A percentile compares a stretch with the other conserved stretches of the same genome.
Evolutionary conservation across 2,888 invertebrate species (phyloP).

Genomic region (Drosophila gaucha): DNA sequence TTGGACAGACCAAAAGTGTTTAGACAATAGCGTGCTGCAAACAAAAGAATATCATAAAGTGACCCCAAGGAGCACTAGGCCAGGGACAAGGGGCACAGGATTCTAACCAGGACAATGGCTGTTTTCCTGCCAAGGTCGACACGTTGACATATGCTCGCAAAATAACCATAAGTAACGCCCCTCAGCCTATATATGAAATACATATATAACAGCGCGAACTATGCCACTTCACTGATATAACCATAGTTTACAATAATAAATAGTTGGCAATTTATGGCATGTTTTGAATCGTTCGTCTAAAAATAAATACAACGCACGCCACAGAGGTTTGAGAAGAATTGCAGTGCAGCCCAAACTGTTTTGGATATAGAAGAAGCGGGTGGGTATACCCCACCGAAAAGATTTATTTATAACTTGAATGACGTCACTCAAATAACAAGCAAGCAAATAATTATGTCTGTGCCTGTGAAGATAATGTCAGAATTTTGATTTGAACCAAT

Average conservation of each 20-base stretch:
- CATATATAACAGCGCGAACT: too few species aligned
- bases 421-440: conserved; percentile 17
- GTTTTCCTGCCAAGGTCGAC: conserved; percentile 46
- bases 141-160: conserved; percentile 36
- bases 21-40: conserved; percentile 11
- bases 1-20: not conserved
- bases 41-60: conserved; percentile 10
- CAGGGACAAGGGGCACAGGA: not conserved
- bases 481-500: not conserved
- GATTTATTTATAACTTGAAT: not conserved
- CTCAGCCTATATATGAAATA: not conserved
- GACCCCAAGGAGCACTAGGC: not conserved
- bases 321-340: conserved; percentile 12
- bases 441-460: not conserved
- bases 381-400: not conserved
- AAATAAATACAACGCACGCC: conserved; percentile 42
- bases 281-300: conserved; percentile 21
- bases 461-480: not conserved
- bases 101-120: conserved; percentile 51
- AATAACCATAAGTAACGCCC: conserved; percentile 31
- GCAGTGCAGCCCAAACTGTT: conserved; percentile 29
- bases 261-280: conserved; percentile 23
- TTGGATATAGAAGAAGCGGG: too few species aligned
- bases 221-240: conserved; percentile 5
- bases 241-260: conserved; percentile 15